phyloP scores from a whole-genome alignment of 2,113 vertebrate species.

The Glaucomys volans region DNA sequence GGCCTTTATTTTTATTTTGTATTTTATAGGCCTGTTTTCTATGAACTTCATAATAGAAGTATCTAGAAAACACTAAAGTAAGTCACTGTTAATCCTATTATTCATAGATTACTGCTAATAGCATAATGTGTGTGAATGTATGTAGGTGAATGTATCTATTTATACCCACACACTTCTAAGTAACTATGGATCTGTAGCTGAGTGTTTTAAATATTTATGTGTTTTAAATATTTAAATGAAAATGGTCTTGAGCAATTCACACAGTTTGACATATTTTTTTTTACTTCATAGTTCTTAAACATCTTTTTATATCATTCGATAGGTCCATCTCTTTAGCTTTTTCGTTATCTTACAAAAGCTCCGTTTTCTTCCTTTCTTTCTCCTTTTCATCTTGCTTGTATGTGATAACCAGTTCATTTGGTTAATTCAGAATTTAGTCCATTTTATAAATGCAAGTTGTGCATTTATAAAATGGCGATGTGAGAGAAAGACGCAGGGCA shows the following conservation, averaged over 20 bases:
- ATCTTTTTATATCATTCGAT: neutral
- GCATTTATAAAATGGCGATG: neutral
- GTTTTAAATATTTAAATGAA: slow-evolving; percentile 12
- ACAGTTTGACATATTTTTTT: neutral
- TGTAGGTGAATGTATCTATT: neutral
- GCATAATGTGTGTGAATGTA: neutral
- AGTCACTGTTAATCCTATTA: neutral
- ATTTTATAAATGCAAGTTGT: neutral
- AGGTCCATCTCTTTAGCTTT: neutral
- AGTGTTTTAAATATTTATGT: neutral
- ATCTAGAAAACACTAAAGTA: neutral
- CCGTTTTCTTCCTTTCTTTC: neutral
- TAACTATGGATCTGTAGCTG: neutral
- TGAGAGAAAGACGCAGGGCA: neutral
- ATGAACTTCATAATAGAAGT: neutral
- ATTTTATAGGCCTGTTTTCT: neutral
- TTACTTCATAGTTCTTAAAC: neutral
- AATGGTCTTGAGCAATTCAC: neutral
- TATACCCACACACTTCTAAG: neutral
- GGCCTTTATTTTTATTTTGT: neutral
- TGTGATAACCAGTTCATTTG: neutral
- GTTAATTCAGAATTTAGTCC: neutral
- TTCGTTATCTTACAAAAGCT: neutral
- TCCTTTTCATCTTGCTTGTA: neutral
- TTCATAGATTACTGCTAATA: neutral